Evolutionary conservation across 2,797 vertebrate species (phyloP).

Genomic region (Rhinichthys osculus): DNA sequence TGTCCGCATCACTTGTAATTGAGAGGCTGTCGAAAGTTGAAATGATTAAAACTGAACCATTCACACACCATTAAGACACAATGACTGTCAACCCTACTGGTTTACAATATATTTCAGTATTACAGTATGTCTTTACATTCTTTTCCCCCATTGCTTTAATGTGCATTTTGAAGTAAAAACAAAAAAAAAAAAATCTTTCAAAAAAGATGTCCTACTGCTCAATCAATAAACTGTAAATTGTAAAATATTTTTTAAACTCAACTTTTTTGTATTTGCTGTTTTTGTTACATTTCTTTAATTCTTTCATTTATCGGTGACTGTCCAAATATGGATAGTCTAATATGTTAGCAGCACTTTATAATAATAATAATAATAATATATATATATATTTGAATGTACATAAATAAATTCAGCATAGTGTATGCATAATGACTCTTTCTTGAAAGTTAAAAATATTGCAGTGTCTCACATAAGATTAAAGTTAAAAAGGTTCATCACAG

Average conservation of each 20-base stretch:
- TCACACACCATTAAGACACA: conserved; percentile 35
- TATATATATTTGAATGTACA: too few species aligned
- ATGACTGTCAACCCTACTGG: conserved; percentile 32
- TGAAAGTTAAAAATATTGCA: neutral
- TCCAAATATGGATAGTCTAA: neutral
- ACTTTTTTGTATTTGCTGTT: neutral
- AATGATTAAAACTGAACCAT: conserved; percentile 40
- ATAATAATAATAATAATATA: too few species aligned
- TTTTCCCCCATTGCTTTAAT: conserved; percentile 42
- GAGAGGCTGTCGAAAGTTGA: conserved; percentile 21
- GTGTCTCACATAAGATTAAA: neutral
- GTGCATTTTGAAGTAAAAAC: conserved; percentile 23
- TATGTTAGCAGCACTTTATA: neutral
- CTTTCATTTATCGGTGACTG: neutral
- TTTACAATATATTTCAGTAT: conserved; percentile 14
- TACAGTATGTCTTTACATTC: neutral
- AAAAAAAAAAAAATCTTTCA: neutral
- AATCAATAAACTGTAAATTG: neutral
- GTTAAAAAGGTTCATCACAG: neutral
- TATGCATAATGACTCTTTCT: neutral
- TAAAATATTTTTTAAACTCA: neutral
- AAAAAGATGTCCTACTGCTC: neutral
- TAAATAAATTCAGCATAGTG: too few species aligned
- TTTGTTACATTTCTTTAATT: neutral
- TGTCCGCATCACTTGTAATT: conserved; percentile 39